Conservation (phyloP, 2,113 vertebrate species). For the Tyrannus savana region DNA sequence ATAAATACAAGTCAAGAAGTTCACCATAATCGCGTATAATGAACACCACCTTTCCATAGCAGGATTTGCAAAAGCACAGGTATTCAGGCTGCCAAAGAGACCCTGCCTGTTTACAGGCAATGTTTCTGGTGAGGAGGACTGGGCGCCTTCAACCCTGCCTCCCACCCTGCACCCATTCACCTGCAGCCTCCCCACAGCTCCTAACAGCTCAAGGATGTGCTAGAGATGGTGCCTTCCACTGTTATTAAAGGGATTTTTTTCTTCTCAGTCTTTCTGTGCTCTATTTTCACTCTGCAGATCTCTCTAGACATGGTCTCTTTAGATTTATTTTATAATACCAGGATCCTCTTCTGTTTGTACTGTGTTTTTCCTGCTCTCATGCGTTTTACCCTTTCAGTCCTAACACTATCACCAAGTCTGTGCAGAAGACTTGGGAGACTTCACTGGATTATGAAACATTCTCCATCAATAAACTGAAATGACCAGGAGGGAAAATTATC, state of each 20-base stretch:
- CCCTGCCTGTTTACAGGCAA: not conserved
- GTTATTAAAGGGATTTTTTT: not conserved
- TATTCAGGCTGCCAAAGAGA: not conserved
- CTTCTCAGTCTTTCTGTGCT: not conserved
- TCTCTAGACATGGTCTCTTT: not conserved
- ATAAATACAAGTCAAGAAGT: not conserved
- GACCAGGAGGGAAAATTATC: not conserved
- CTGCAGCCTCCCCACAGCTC: not conserved
- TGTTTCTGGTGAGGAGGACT: not conserved
- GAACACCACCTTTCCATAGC: not conserved
- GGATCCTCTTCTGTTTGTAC: not conserved
- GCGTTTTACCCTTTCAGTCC: not conserved
- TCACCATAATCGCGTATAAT: rapidly evolving
- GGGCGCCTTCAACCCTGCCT: not conserved
- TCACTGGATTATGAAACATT: not conserved
- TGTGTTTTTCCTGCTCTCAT: not conserved
- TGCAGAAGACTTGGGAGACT: not conserved
- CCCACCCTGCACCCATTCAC: not conserved
- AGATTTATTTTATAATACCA: not conserved
- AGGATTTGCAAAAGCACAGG: not conserved
- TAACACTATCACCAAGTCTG: not conserved
- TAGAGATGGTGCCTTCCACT: not conserved
- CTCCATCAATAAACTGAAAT: not conserved
- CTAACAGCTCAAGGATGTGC: not conserved
- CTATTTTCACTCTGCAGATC: not conserved